phyloP scores from a whole-genome alignment of 2,113 vertebrate genomes.

The Herpailurus yagouaroundi region DNA sequence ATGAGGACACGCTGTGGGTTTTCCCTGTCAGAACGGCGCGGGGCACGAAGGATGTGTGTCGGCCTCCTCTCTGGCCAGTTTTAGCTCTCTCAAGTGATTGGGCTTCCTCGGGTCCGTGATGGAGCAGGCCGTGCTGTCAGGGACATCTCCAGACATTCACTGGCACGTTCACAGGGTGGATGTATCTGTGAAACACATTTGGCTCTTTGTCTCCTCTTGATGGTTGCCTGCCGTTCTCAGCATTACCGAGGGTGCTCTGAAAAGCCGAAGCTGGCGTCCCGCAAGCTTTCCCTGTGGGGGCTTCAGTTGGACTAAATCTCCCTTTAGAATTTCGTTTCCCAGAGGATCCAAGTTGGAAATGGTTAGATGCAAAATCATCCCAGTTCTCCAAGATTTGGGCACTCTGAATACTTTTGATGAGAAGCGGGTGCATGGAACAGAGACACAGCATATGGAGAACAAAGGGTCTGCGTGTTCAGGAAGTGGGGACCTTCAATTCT shows the following conservation, averaged over 20 bases:
- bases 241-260: neutral
- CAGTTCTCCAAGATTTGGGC: slow-evolving; percentile 48
- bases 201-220: slow-evolving; percentile 33
- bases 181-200: slow-evolving; percentile 57
- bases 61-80: slow-evolving; percentile 43
- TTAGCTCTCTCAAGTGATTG: neutral
- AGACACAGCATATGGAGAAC: neutral
- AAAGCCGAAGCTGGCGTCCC: slow-evolving; percentile 42
- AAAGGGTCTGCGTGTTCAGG: neutral
- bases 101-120: neutral
- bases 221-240: slow-evolving; percentile 60
- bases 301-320: slow-evolving; percentile 50
- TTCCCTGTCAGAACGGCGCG: slow-evolving; percentile 59
- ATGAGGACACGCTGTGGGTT: slow-evolving; percentile 51
- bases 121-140: slow-evolving; percentile 40
- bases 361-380: slow-evolving; percentile 59
- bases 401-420: slow-evolving; percentile 15
- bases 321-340: slow-evolving; percentile 62
- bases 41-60: neutral
- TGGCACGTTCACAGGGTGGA: neutral
- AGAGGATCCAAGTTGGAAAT: slow-evolving; percentile 59
- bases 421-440: neutral
- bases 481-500: slow-evolving; percentile 11
- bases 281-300: slow-evolving; percentile 36
- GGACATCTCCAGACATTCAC: slow-evolving; percentile 18